phyloP scores from a whole-genome alignment of 2,113 vertebrate genomes.

The Progne subis region DNA sequence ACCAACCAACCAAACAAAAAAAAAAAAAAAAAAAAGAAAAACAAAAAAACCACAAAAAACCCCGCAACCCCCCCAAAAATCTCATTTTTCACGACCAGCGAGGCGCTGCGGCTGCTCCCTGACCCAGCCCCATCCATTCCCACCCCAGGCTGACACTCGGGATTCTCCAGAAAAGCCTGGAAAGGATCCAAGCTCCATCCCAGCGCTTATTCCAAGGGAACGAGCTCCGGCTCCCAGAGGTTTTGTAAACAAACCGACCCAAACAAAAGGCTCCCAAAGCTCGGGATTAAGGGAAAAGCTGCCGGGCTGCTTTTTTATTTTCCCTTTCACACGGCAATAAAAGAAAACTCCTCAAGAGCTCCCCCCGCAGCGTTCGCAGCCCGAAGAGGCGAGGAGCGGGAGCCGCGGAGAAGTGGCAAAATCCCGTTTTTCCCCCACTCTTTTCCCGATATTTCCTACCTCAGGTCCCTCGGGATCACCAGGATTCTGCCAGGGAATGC shows the following conservation, averaged over 20 bases:
- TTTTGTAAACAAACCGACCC: background rate
- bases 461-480: background rate
- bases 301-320: background rate
- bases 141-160: background rate
- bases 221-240: background rate
- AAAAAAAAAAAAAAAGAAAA: no score
- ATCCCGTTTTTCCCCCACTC: fast-evolving
- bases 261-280: background rate
- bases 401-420: background rate
- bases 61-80: no score
- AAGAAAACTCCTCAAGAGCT: background rate
- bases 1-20: no score
- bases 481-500: background rate
- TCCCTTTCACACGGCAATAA: background rate
- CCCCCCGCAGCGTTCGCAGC: background rate
- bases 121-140: conserved; percentile 10
- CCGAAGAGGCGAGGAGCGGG: background rate
- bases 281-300: conserved; percentile 17
- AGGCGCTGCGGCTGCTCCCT: background rate
- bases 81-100: background rate
- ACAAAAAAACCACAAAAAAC: no score
- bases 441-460: background rate
- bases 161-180: background rate
- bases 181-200: background rate
- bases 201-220: background rate